Evolutionary conservation across 2,888 invertebrate species (phyloP), one percentile per base, ranked within the genome.

Genomic region (Sesia bembeciformis): DNA sequence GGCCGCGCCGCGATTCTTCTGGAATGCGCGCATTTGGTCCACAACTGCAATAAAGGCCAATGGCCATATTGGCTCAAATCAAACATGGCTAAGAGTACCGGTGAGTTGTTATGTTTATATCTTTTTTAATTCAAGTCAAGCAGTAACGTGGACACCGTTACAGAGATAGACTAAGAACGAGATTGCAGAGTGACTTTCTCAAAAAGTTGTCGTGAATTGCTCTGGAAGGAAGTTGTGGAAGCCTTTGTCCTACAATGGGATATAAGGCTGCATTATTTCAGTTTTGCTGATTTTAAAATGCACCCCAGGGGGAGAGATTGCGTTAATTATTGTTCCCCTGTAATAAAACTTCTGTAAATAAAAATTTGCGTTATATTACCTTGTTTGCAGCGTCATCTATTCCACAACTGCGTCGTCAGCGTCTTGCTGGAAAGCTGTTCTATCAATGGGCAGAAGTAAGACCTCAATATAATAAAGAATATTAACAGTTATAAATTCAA

Each of bases 1-100:
- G 93, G 98, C 0, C 91, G 98, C 73, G 99, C 99, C 3, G 94
- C 97, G 0, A 92, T 99, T 54, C 85, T 99, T 4, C 81, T 99
- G 58, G 99, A 99, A 82, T 98, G 98, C 78, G 95, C 98, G 0
- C 95, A 98, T 77, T 95, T 99, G 66, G 98, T 99, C 3, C 98
- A 99, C 74, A 94, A 97, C 62, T 99, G 99, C 81, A 99, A 99
- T 80, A 96, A 97, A 74, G 98, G 98, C 0, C 97, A 98, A 66
- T 99, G 99, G 99, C 99, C 99, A 0, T 93, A 94, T 55, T 99
- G 99, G 98, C 96, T 98, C 92, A 97, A 97, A 81, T 93, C 96
- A 5, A 96, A 95, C 62, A 71, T 78, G 3, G 75, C 78, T 5
- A 89, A 89, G 72, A 80, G 76, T 59, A 74, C 81, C 42, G 74